These are phyloP conservation scores for Lasiommata megera DNA, from an alignment of 2,888 invertebrate genomes.

Conservation along the genomic window DNA sequence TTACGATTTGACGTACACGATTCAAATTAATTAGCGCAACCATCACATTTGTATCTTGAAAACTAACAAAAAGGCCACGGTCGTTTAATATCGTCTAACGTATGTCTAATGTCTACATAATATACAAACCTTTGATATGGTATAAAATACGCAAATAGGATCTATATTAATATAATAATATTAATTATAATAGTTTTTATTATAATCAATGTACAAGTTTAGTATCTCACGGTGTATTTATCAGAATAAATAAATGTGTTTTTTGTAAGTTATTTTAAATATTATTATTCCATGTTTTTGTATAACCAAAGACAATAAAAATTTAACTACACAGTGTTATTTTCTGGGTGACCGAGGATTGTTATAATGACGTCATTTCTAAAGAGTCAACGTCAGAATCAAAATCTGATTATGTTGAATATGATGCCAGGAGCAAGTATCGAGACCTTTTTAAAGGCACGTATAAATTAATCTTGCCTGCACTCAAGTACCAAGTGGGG, in stretches of 20 bases:
- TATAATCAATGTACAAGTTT: conserved; percentile 76
- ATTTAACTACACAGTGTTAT: conserved; percentile 70
- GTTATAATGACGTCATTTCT: background rate
- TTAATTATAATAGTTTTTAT: conserved; percentile 42
- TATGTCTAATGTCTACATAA: background rate
- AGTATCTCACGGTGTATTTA: conserved; percentile 68
- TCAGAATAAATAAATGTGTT: conserved; percentile 72
- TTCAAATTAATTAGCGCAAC: too few species aligned
- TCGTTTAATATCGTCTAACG: background rate
- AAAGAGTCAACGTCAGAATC: background rate
- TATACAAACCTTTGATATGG: conserved; percentile 15
- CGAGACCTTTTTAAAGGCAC: too few species aligned
- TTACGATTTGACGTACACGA: too few species aligned
- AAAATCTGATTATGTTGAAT: too few species aligned
- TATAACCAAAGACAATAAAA: conserved; percentile 82
- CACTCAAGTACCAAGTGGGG: too few species aligned
- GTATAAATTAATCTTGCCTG: too few species aligned
- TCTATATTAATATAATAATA: conserved; percentile 52
- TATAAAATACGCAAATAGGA: conserved; percentile 17
- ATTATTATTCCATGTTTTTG: conserved; percentile 81
- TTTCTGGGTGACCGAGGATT: conserved; percentile 31
- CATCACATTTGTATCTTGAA: too few species aligned
- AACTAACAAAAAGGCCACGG: too few species aligned
- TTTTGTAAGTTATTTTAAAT: conserved; percentile 81
- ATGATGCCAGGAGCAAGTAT: too few species aligned